Evolutionary conservation across 2,113 vertebrate species (phyloP).

Genomic region (Lontra canadensis): DNA sequence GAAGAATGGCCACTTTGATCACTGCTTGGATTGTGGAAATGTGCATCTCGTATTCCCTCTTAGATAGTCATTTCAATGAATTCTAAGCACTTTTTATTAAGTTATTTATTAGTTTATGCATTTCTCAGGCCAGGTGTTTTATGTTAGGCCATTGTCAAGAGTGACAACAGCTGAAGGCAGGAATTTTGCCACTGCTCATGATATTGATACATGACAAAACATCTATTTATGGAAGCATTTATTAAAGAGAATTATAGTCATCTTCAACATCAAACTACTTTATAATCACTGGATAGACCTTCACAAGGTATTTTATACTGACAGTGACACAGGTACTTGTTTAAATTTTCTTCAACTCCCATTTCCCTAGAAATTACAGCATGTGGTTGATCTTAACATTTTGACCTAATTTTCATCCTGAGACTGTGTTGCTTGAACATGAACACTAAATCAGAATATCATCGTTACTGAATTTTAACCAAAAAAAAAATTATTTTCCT

Average conservation of each 20-base stretch:
- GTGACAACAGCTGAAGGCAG: slow-evolving; percentile 55
- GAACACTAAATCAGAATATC: background rate
- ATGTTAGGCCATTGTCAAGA: slow-evolving; percentile 66
- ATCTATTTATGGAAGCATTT: background rate
- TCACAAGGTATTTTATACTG: background rate
- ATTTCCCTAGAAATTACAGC: background rate
- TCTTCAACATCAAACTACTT: background rate
- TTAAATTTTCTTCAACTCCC: background rate
- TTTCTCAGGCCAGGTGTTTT: slow-evolving; percentile 59
- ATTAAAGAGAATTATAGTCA: background rate
- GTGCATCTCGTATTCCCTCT: slow-evolving; percentile 74
- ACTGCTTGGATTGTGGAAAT: slow-evolving; percentile 77
- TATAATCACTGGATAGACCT: background rate
- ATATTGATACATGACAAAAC: background rate
- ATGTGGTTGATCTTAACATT: background rate
- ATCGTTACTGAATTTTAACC: background rate
- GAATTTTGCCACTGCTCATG: background rate
- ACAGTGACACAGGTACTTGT: background rate
- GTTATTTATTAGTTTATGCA: slow-evolving; percentile 69
- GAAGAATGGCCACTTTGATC: slow-evolving; percentile 81
- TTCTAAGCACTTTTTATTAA: slow-evolving; percentile 73
- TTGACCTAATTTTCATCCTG: slow-evolving; percentile 7
- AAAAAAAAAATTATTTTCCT: background rate
- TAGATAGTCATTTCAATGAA: slow-evolving; percentile 73
- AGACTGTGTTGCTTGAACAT: background rate